Base-by-base conservation (phyloP, 2,797 vertebrate species). In the Moxostoma hubbsi region DNA sequence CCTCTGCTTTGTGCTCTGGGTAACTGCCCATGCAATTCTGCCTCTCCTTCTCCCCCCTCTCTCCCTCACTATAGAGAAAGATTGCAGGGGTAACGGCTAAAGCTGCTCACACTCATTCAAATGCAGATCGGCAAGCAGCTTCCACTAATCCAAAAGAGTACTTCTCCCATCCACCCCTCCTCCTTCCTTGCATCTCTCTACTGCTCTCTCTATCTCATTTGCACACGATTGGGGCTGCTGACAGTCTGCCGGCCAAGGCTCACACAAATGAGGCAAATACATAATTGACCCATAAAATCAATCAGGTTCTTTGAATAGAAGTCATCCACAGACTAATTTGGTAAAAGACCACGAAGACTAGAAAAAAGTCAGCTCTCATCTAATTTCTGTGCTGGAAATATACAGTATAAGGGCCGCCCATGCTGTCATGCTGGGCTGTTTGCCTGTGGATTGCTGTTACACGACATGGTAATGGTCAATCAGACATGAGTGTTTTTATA, bases 91-190 rank as follows among this genome's bases (percentile, higher is more conserved):
- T 83, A 86, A 85, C 79, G 81, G 86, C 83, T 86, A 89, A 89
- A 90, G 89, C 89, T 90, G 90, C 87, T 86, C 89, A 80, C 66
- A 46, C 88, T 90, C 90, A 93, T 94, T 94, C 90, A 94, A 89
- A 94, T 94, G 93, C 90, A 94, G 92, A 94, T 93, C 63, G 80
- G 88, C 86, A 89, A 93, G 92, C 71, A 92, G 92, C 92, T 93
- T 91, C 87, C 88, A 90, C 90, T 92, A 93, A 94, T 92, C 92
- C 91, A 70, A 83, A 80, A 84, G 90, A 90, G 85, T 83, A 86
- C 87, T 85, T 83, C 86, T 79, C 75, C 68, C 75, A 82, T 80
- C 73, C 68, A 57, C 77, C 74, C 67, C 75, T 77, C 66, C 82
- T 79, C 75, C 69, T 36, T 55, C 70, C 55, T 62, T 51, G 74